A percentile compares a stretch with the other conserved stretches of the same genome.
Evolutionary conservation across 2,797 vertebrate genomes (phyloP).

Genomic region (Percopsis omiscomaycus): DNA sequence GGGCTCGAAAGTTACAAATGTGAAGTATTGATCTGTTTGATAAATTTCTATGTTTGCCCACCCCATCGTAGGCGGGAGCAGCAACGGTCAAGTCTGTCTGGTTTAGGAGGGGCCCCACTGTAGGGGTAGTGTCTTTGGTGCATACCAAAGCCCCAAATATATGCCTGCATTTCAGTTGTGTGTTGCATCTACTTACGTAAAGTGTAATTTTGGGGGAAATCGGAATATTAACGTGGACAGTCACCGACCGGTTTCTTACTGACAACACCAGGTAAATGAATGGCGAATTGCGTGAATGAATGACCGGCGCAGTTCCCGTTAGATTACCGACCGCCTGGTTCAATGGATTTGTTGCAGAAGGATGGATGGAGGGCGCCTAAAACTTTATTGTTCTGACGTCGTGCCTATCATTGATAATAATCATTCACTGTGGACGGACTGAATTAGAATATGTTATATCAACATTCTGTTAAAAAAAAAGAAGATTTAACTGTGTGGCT

Average conservation of each 20-base stretch:
- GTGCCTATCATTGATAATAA: not conserved
- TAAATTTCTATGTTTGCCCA: slow-evolving; percentile 41
- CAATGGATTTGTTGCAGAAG: slow-evolving; percentile 14
- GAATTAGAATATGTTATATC: slow-evolving; percentile 3
- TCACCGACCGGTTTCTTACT: slow-evolving; percentile 39
- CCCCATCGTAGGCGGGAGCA: slow-evolving; percentile 63
- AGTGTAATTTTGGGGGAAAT: slow-evolving; percentile 33
- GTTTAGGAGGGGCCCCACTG: slow-evolving; percentile 63
- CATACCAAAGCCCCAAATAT: slow-evolving; percentile 57
- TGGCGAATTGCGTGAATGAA: slow-evolving; percentile 4
- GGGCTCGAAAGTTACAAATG: not conserved
- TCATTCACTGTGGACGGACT: not conserved
- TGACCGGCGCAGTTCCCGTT: slow-evolving; percentile 8
- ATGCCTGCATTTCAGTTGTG: slow-evolving; percentile 58
- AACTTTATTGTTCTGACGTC: slow-evolving; percentile 25
- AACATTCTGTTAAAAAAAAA: slow-evolving; percentile 24
- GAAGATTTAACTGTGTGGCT: not conserved
- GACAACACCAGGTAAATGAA: slow-evolving; percentile 62
- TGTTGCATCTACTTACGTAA: slow-evolving; percentile 43
- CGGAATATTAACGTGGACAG: slow-evolving; percentile 38
- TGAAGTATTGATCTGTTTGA: slow-evolving; percentile 32
- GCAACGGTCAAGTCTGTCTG: slow-evolving; percentile 51
- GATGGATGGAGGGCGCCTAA: slow-evolving; percentile 30
- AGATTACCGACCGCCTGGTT: slow-evolving; percentile 14
- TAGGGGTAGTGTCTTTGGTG: slow-evolving; percentile 57